These are phyloP conservation scores for Delichon dasypus DNA, from an alignment of 2,797 vertebrate species.

Conservation along the genomic window DNA sequence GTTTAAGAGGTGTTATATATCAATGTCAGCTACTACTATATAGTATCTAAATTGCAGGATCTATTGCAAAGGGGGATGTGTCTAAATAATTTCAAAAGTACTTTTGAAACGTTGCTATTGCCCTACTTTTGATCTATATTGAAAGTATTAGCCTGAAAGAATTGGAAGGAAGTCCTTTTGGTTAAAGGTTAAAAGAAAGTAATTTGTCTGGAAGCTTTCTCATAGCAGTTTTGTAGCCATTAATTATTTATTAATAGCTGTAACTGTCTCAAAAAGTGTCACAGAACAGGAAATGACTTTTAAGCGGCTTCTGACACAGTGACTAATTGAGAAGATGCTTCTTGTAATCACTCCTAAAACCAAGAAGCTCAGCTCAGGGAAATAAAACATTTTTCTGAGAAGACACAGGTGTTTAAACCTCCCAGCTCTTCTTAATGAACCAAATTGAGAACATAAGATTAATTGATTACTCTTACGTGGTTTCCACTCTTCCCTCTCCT, in stretches of 20 bases:
- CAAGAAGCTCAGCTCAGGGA: background rate
- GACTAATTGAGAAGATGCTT: background rate
- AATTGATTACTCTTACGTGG: background rate
- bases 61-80: rapidly evolving
- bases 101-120: background rate
- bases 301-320: background rate
- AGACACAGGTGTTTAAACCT: background rate
- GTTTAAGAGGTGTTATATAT: background rate
- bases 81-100: background rate
- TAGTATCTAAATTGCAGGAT: background rate
- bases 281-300: background rate
- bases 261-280: background rate
- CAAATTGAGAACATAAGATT: background rate
- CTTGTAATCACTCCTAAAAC: background rate
- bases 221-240: background rate
- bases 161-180: background rate
- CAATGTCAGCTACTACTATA: background rate
- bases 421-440: background rate
- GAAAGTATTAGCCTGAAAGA: background rate
- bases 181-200: background rate
- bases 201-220: background rate
- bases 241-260: background rate
- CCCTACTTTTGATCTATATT: background rate
- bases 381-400: background rate
- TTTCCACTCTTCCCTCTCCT: background rate